Evolutionary conservation across 2,797 vertebrate species (phyloP).

Genomic region (Capromys pilorides): DNA sequence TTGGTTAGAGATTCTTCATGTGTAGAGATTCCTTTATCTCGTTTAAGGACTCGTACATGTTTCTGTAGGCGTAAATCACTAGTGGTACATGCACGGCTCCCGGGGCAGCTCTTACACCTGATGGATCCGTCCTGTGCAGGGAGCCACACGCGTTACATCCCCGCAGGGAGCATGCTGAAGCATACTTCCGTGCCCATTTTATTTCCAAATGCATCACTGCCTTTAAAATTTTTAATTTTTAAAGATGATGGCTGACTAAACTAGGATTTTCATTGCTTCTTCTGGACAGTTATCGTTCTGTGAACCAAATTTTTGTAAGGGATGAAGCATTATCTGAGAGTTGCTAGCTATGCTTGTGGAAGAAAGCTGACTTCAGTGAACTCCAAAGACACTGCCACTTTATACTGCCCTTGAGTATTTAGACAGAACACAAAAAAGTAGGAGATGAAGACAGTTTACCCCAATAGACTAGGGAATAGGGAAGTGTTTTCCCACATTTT

Average conservation of each 20-base stretch:
- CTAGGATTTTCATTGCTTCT: neutral
- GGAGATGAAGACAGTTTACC: conserved; percentile 33
- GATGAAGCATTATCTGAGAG: conserved; percentile 29
- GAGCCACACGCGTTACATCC: neutral
- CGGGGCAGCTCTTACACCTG: neutral
- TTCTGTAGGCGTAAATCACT: neutral
- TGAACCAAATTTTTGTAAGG: conserved; percentile 17
- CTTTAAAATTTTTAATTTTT: conserved; percentile 33
- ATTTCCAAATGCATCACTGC: neutral
- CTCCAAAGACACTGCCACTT: conserved; percentile 9
- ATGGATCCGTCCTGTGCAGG: neutral
- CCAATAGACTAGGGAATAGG: neutral
- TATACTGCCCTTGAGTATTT: conserved; percentile 48
- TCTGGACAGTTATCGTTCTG: neutral
- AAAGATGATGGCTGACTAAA: conserved; percentile 3
- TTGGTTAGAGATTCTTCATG: no score
- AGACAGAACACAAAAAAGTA: neutral
- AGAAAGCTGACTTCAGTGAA: conserved; percentile 20
- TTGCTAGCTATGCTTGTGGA: conserved; percentile 14
- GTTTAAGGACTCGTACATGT: neutral
- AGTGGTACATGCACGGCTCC: neutral
- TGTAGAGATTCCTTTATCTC: neutral
- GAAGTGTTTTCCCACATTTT: conserved; percentile 35
- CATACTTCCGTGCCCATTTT: neutral
- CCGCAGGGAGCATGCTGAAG: neutral